A percentile compares a stretch with the other conserved stretches of the same genome.
These are phyloP conservation scores for Gonocerus acuteangulatus DNA, from an alignment of 2,888 invertebrate genomes.

Conservation along the genomic window DNA sequence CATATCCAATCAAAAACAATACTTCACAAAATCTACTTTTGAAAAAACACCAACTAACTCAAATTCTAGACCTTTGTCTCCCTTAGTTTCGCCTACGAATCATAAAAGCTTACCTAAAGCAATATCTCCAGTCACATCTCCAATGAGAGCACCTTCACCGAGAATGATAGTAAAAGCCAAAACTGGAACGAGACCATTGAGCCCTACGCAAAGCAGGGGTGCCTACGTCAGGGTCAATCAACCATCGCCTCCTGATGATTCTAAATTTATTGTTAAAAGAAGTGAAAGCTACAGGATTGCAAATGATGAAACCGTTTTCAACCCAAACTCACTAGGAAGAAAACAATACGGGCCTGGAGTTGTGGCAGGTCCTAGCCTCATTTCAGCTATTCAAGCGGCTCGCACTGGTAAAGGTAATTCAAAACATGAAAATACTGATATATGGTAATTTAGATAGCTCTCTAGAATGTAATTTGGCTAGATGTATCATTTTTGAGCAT, in stretches of 20 bases:
- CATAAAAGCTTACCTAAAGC: slow-evolving; percentile 23
- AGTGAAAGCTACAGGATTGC: slow-evolving; percentile 80
- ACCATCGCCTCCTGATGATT: slow-evolving; percentile 48
- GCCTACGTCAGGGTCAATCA: slow-evolving; percentile 48
- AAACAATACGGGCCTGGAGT: slow-evolving; percentile 44
- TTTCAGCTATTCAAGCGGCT: slow-evolving; percentile 44
- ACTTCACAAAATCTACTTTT: slow-evolving; percentile 34
- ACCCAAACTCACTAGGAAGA: slow-evolving; percentile 42
- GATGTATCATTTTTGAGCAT: too few species aligned
- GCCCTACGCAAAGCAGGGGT: slow-evolving; percentile 35
- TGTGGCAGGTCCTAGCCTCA: slow-evolving; percentile 39
- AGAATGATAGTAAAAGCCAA: slow-evolving; percentile 35
- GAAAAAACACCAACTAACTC: slow-evolving; percentile 26
- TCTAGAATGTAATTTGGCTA: too few species aligned
- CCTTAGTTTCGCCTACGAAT: slow-evolving; percentile 36
- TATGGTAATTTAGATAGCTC: slow-evolving; percentile 52
- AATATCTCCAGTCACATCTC: slow-evolving; percentile 5
- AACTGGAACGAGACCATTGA: slow-evolving; percentile 31
- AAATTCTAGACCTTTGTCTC: slow-evolving; percentile 36
- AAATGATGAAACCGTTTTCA: slow-evolving; percentile 52
- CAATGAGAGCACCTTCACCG: slow-evolving; percentile 33
- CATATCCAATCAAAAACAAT: slow-evolving; percentile 34
- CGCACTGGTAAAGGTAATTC: slow-evolving; percentile 58
- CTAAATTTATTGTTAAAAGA: slow-evolving; percentile 56
- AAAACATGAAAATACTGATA: slow-evolving; percentile 63